Conservation (phyloP, 2,113 vertebrate species). For the Vireo altiloquus region DNA sequence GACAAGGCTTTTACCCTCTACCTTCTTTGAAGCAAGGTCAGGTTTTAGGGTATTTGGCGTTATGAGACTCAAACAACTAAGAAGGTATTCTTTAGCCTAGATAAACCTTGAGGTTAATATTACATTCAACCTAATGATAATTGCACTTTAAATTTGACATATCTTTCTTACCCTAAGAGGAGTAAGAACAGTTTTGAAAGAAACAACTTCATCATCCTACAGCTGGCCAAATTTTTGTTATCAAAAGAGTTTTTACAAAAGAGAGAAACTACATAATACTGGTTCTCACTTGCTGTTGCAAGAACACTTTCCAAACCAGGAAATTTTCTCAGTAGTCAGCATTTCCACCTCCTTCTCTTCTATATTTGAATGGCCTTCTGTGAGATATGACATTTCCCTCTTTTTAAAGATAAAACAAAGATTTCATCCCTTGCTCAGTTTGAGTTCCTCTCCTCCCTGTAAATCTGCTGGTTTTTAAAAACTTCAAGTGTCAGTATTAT, state of each 20-base stretch:
- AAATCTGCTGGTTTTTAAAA: neutral
- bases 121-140: neutral
- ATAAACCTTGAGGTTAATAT: neutral
- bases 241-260: constrained; percentile 3
- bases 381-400: neutral
- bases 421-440: neutral
- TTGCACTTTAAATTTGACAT: neutral
- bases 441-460: neutral
- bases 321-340: neutral
- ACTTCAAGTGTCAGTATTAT: neutral
- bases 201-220: neutral
- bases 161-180: neutral
- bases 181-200: constrained; percentile 3
- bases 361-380: neutral
- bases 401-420: neutral
- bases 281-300: constrained; percentile 10
- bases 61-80: neutral
- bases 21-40: neutral
- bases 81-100: neutral
- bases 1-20: neutral
- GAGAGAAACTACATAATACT: neutral
- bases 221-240: neutral
- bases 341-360: neutral
- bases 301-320: constrained; percentile 13
- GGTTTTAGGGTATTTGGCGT: neutral